Base-by-base conservation (phyloP, 2,888 invertebrate genomes). In the Chymomyza caudatula region DNA sequence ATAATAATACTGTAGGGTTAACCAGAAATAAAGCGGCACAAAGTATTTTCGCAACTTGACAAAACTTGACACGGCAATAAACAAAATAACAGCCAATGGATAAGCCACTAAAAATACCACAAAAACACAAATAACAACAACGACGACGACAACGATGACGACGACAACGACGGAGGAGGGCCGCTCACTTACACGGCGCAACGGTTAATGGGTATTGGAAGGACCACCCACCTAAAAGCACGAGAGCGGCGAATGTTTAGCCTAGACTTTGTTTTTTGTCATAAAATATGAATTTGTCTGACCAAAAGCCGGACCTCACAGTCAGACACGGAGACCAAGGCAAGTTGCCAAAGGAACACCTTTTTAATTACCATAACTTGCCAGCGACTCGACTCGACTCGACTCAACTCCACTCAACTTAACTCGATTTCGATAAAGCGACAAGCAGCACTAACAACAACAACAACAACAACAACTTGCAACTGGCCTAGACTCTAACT, bases 361-460 rank as follows among this genome's bases (percentile, higher is more conserved):
- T 87, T 87, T 87, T 87, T 87, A 88, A 87, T 87, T 87, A 87
- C 78, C 85, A 87, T 87, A 87, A 87, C 86, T 86, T 73, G 85
- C 86, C 81, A 78, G 53, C 20, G 13, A 53, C 13, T 8, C 29
- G 37, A 4, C 15, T 15, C 51, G 51, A 49, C 6, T 15, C 19
- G 49, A n/a, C 3, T 15, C 54, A 6, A 37, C 29, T 25, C 17
- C 2, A 29, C n/a, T 61, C 8, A 47, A 47, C 54, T 54, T 25
- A 44, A 60, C 17, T 17, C 15, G 20, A 51, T 17, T 79, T 85
- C 80, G 80, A 83, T 80, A 85, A 80, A 82, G 73, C 79, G 83
- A 79, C 85, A 75, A 74, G 29, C 29, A 17, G 19, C 59, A 62
- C 51, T 65, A 58, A 37, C 56, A 51, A 54, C 60, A 20, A 49